A percentile compares a stretch with the other conserved stretches of the same genome.
phyloP scores from a whole-genome alignment of 2,888 invertebrate species.

The Metallyticus violacea region DNA sequence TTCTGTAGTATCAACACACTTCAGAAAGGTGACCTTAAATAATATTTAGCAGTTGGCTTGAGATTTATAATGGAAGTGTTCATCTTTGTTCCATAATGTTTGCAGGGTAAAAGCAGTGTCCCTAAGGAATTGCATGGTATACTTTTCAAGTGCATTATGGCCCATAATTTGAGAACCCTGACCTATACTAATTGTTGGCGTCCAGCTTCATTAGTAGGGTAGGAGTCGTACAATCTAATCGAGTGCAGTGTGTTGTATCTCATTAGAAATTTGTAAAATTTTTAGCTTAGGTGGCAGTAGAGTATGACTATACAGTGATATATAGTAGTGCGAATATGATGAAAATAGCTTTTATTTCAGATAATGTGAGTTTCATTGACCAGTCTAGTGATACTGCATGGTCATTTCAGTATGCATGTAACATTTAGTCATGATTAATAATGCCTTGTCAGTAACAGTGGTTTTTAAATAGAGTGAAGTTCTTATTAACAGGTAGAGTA shows the following conservation, averaged over 20 bases:
- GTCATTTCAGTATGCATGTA: conserved; percentile 4
- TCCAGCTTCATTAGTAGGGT: conserved; percentile 20
- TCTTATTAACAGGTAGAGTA: neutral
- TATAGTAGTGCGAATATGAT: conserved; percentile 2
- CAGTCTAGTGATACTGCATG: conserved; percentile 10
- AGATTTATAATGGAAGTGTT: too few relatives aligned
- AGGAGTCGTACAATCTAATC: conserved; percentile 1
- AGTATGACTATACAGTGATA: conserved; percentile 7
- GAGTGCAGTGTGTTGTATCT: conserved; percentile 22
- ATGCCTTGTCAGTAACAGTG: neutral
- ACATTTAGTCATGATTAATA: neutral
- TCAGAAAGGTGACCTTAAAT: too few relatives aligned
- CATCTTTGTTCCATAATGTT: too few relatives aligned
- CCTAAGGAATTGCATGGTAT: too few relatives aligned
- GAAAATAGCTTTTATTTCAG: neutral
- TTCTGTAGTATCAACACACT: too few relatives aligned
- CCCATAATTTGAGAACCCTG: conserved; percentile 24
- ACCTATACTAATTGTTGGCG: neutral
- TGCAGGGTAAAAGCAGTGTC: too few relatives aligned
- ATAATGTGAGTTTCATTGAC: neutral
- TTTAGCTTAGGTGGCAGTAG: conserved; percentile 20
- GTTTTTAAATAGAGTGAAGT: neutral
- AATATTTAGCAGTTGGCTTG: too few relatives aligned
- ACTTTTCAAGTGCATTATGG: neutral
- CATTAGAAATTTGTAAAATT: conserved; percentile 8